Evolutionary conservation across 64 coral and sea anemone species (phyloP).

Genomic region (Stylophora pistillata): DNA sequence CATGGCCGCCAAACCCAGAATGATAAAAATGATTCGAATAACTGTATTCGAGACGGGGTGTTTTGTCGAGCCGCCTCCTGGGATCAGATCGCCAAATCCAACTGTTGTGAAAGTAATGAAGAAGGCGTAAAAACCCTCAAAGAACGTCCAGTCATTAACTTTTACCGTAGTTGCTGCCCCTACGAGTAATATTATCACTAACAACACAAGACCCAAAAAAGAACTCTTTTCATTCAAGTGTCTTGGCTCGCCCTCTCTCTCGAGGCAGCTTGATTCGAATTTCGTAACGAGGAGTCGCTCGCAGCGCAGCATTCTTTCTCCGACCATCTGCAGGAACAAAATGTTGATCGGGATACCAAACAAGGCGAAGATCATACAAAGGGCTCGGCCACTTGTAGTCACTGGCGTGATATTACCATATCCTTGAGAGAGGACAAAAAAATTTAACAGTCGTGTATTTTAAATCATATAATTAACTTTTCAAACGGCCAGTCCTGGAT

Average conservation of each 20-base stretch:
- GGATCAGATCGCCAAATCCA: constrained; percentile 55
- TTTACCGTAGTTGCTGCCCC: neutral
- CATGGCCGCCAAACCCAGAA: constrained; percentile 17
- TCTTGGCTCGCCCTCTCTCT: constrained; percentile 27
- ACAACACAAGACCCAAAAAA: constrained; percentile 12
- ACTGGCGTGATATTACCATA: constrained; percentile 81
- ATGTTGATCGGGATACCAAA: constrained; percentile 78
- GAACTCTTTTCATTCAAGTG: constrained; percentile 37
- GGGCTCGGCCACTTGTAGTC: constrained; percentile 45
- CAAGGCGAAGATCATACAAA: constrained; percentile 81
- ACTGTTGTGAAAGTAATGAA: constrained; percentile 69
- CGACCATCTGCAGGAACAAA: constrained; percentile 55
- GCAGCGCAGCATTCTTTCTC: constrained; percentile 23
- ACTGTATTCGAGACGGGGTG: neutral
- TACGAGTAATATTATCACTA: constrained; percentile 13
- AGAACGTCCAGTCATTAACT: constrained; percentile 13
- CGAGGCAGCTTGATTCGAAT: constrained; percentile 38
- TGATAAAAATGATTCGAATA: neutral
- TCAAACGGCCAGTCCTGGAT: too few species aligned
- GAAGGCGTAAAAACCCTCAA: constrained; percentile 57
- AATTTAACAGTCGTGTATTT: neutral
- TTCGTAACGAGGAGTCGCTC: constrained; percentile 18
- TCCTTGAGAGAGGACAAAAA: constrained; percentile 33
- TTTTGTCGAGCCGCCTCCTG: neutral
- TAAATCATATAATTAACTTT: too few species aligned